A percentile compares a stretch with the other conserved stretches of the same genome.
Conservation (phyloP, 37 sponge, comb jelly and placozoan genomes). For the Hormiphora californensis region DNA sequence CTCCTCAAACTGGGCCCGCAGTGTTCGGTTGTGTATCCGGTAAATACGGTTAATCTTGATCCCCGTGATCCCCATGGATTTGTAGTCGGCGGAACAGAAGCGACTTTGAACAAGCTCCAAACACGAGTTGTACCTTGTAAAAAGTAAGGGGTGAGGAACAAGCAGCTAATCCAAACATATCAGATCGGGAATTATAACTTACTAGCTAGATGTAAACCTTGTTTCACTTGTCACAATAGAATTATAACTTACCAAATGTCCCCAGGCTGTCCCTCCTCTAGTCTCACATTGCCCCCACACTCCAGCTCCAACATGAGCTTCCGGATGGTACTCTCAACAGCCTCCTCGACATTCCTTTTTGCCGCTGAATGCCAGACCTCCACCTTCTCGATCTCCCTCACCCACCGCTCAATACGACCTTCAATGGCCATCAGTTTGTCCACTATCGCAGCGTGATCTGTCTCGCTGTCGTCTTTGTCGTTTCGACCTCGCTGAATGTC, state of each 20-base stretch:
- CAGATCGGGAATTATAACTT: not conserved
- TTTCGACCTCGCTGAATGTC: conserved; percentile 24
- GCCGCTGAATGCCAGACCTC: not conserved
- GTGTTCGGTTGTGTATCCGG: conserved; percentile 63
- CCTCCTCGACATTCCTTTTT: not conserved
- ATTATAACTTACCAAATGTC: conserved; percentile 47
- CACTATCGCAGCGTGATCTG: conserved; percentile 18
- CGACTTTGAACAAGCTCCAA: conserved; percentile 63
- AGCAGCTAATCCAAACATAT: not conserved
- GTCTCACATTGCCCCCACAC: conserved; percentile 70
- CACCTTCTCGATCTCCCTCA: conserved; percentile 3
- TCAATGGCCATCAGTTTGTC: conserved; percentile 24
- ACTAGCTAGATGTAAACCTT: not conserved
- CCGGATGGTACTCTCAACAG: conserved; percentile 25
- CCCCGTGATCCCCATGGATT: conserved; percentile 58
- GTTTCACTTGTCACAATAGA: not conserved
- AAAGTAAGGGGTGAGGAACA: not conserved
- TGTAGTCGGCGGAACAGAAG: conserved; percentile 56
- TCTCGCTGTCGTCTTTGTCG: conserved; percentile 1
- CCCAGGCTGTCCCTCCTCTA: conserved; percentile 51
- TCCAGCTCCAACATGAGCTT: conserved; percentile 64
- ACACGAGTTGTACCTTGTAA: conserved; percentile 63
- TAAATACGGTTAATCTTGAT: conserved; percentile 57
- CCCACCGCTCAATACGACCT: conserved; percentile 42
- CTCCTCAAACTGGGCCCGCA: conserved; percentile 53